A percentile compares a stretch with the other conserved stretches of the same genome.
Conservation (phyloP, 1,140 invertebrate genomes). For the Sweltsa coloradensis region DNA sequence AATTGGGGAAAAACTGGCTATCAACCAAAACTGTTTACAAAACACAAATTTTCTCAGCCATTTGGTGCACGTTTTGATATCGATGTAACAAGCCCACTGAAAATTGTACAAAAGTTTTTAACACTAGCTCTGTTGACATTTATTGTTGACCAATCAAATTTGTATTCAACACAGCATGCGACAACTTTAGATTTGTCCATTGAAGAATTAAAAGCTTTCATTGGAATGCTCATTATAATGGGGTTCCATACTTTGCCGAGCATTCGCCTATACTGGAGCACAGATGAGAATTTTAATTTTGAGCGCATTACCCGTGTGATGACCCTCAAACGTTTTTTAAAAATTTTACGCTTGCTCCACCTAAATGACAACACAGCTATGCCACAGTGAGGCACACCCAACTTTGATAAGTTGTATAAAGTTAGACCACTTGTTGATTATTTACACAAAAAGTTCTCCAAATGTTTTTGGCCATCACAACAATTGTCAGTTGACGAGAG, state of each 20-base stretch:
- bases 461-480: constrained; percentile 4
- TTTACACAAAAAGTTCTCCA: constrained; percentile 6
- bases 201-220: constrained; percentile 11
- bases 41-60: no score
- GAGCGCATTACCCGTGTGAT: constrained; percentile 13
- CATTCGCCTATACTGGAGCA: constrained; percentile 12
- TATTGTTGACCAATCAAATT: constrained; percentile 14
- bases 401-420: constrained; percentile 15
- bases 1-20: no score
- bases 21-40: no score
- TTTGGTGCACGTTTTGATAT: no score
- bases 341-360: constrained; percentile 14
- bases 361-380: constrained; percentile 16
- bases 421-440: constrained; percentile 9
- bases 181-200: constrained; percentile 10
- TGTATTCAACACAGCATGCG: constrained; percentile 13
- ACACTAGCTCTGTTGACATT: no score
- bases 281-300: constrained; percentile 15
- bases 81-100: no score
- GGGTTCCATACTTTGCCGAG: constrained; percentile 12
- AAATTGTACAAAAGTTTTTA: no score
- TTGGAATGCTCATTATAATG: constrained; percentile 17
- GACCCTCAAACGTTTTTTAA: constrained; percentile 15
- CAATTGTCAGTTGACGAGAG: constrained; percentile 4
- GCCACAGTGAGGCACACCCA: background rate